These are phyloP conservation scores for Drosophila subsilvestris DNA, from an alignment of 2,888 invertebrate genomes.

Conservation along the genomic window DNA sequence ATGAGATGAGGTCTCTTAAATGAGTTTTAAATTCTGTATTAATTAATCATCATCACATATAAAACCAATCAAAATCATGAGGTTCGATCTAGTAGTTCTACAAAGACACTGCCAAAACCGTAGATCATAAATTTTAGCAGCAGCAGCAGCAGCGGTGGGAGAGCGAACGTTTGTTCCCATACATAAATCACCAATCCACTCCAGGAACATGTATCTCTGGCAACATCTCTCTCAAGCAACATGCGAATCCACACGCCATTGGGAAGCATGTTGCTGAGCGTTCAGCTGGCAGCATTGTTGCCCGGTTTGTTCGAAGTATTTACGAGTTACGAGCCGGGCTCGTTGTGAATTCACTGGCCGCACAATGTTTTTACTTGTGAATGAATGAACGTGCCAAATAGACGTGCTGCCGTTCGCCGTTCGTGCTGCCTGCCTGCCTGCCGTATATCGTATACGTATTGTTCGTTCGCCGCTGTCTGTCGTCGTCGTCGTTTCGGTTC, in stretches of 20 bases:
- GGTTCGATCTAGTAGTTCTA: not conserved
- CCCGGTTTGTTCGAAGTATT: slow-evolving; percentile 76
- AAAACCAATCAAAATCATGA: not conserved
- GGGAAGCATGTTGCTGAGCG: slow-evolving; percentile 28
- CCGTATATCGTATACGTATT: slow-evolving; percentile 1
- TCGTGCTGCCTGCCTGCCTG: slow-evolving; percentile 38
- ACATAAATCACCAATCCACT: not conserved
- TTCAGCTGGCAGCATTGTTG: slow-evolving; percentile 40
- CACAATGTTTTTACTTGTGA: slow-evolving; percentile 81
- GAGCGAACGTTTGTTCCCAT: not conserved
- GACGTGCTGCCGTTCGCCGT: slow-evolving; percentile 76
- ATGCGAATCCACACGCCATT: no score
- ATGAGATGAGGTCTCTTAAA: no score
- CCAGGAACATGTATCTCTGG: not conserved
- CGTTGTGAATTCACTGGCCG: slow-evolving; percentile 69
- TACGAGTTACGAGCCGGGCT: slow-evolving; percentile 76
- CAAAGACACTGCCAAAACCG: not conserved
- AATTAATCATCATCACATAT: no score
- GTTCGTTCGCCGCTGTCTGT: slow-evolving; percentile 27
- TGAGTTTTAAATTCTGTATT: no score
- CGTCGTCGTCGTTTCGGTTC: slow-evolving; percentile 36
- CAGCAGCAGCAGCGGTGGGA: not conserved
- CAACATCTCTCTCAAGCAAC: not conserved
- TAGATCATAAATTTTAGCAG: not conserved
- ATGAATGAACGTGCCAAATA: slow-evolving; percentile 84